A percentile compares a stretch with the other conserved stretches of the same genome.
Evolutionary conservation across 2,113 vertebrate species (phyloP).

Genomic region (Malaclemys terrapin): DNA sequence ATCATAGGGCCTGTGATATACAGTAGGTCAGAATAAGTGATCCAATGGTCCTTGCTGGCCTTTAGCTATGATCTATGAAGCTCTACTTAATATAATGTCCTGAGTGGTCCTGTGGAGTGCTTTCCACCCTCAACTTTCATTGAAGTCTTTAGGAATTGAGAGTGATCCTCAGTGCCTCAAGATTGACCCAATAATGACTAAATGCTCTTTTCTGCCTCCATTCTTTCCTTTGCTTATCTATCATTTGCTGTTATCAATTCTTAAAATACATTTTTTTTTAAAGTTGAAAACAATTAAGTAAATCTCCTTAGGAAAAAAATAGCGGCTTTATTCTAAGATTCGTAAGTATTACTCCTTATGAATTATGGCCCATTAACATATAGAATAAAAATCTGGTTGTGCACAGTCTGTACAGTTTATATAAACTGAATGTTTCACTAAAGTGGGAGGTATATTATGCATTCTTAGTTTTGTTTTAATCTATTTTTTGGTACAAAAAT

Average conservation of each 20-base stretch:
- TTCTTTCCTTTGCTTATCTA: neutral
- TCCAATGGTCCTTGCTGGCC: neutral
- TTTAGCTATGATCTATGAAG: neutral
- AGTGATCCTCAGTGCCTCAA: neutral
- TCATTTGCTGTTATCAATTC: neutral
- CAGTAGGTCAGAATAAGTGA: neutral
- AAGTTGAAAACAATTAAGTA: neutral
- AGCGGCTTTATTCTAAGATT: neutral
- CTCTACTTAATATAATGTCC: neutral
- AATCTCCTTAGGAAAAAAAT: neutral
- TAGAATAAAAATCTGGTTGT: neutral
- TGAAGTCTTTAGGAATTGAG: neutral
- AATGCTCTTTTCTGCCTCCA: neutral
- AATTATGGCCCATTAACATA: neutral
- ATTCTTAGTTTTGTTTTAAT: constrained; percentile 10
- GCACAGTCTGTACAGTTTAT: neutral
- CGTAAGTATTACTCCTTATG: neutral
- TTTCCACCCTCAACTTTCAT: neutral
- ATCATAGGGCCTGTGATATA: neutral
- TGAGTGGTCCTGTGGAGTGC: neutral
- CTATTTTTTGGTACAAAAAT: neutral
- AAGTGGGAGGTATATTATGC: neutral
- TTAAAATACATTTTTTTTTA: neutral
- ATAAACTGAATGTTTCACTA: neutral
- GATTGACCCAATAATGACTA: neutral